Evolutionary conservation across 2,113 vertebrate genomes (phyloP).

Genomic region (Chloropsis hardwickii): DNA sequence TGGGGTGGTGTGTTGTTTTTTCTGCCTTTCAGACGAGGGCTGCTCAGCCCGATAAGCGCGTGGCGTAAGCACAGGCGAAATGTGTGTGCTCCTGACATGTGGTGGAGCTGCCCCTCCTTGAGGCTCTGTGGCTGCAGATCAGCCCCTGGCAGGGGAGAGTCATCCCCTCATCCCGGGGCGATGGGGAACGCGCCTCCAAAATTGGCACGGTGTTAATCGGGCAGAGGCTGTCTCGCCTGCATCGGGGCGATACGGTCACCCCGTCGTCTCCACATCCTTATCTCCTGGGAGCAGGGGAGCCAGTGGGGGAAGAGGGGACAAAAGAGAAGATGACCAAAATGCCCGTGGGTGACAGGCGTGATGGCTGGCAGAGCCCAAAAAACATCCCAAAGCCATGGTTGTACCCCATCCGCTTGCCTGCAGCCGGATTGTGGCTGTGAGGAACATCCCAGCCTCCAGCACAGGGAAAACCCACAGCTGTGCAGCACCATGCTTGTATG

Average conservation of each 20-base stretch:
- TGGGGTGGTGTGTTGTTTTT: neutral
- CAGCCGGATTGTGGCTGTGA: fast-evolving
- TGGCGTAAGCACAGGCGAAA: fast-evolving
- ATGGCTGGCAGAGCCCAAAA: neutral
- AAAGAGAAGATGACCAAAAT: neutral
- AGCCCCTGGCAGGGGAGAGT: fast-evolving
- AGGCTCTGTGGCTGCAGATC: neutral
- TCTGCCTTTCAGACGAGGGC: neutral
- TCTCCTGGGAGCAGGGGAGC: neutral
- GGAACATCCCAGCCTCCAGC: neutral
- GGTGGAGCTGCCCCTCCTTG: neutral
- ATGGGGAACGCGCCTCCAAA: neutral
- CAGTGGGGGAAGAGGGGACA: neutral
- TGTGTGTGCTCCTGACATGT: neutral
- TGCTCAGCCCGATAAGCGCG: neutral
- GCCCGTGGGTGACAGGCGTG: fast-evolving
- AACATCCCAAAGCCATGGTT: neutral
- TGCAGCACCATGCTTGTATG: fast-evolving
- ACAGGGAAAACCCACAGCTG: neutral
- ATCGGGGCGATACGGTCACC: fast-evolving
- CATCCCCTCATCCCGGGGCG: neutral
- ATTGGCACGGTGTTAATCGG: fast-evolving
- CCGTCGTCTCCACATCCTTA: fast-evolving
- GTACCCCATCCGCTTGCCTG: fast-evolving
- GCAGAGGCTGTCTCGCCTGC: neutral